These are phyloP conservation scores for Salvelinus alpinus DNA, from an alignment of 2,113 vertebrate genomes.

Conservation along the genomic window DNA sequence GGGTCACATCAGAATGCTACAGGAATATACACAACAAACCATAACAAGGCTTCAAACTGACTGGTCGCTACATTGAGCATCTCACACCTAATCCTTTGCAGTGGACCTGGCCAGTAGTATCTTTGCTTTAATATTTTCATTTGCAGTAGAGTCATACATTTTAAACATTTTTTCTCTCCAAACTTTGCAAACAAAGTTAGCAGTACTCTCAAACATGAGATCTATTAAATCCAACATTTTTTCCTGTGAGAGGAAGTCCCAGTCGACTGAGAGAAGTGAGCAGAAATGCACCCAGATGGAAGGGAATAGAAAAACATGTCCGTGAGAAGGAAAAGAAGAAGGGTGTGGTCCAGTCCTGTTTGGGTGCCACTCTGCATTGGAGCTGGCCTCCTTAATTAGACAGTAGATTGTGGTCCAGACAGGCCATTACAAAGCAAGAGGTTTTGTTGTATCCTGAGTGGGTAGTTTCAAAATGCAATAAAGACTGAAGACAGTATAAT, in stretches of 20 bases:
- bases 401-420: not conserved
- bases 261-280: not conserved
- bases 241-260: too few species aligned
- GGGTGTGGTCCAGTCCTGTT: not conserved
- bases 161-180: not conserved
- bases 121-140: not conserved
- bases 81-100: not conserved
- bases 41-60: too few species aligned
- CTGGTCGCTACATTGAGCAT: too few species aligned
- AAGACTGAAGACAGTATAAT: too few species aligned
- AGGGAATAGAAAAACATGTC: too few species aligned
- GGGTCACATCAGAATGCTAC: too few species aligned
- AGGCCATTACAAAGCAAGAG: not conserved
- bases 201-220: not conserved
- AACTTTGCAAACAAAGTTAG: not conserved
- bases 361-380: not conserved
- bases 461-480: not conserved
- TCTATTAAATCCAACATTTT: not conserved
- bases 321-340: not conserved
- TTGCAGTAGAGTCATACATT: not conserved
- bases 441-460: not conserved
- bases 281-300: not conserved
- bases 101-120: not conserved
- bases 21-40: too few species aligned
- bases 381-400: not conserved